Percentiles rank a stretch among this genome's conserved stretches.
These are phyloP conservation scores for Sciaenops ocellatus DNA, from an alignment of 2,797 vertebrate genomes.

Conservation along the genomic window DNA sequence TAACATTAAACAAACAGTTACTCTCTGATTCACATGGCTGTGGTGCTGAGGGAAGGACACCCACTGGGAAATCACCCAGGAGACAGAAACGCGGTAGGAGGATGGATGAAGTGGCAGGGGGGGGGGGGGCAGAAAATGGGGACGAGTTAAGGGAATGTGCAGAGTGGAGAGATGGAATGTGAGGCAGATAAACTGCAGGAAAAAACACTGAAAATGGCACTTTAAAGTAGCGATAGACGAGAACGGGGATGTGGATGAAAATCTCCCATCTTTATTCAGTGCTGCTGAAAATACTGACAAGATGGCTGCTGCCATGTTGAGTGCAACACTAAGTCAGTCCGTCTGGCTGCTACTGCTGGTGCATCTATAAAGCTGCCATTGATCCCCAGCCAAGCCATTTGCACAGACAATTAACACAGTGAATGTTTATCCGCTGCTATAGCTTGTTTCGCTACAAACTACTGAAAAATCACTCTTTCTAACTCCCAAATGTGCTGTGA, in stretches of 20 bases:
- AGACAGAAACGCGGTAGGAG: slow-evolving; percentile 41
- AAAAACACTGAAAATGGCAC: slow-evolving; percentile 15
- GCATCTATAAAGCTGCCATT: slow-evolving; percentile 64
- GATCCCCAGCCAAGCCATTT: slow-evolving; percentile 68
- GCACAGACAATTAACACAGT: slow-evolving; percentile 67
- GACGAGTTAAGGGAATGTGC: background rate
- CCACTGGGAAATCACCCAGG: slow-evolving; percentile 57
- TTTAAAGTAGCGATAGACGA: slow-evolving; percentile 5
- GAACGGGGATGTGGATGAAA: slow-evolving; percentile 21
- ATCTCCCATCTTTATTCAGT: slow-evolving; percentile 46
- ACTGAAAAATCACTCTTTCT: slow-evolving; percentile 23
- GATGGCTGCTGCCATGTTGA: slow-evolving; percentile 66
- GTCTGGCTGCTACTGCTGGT: slow-evolving; percentile 57
- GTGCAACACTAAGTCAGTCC: slow-evolving; percentile 43
- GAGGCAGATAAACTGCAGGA: background rate
- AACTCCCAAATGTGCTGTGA: slow-evolving; percentile 5
- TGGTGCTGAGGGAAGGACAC: slow-evolving; percentile 46
- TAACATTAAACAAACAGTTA: slow-evolving; percentile 71
- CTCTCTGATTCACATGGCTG: slow-evolving; percentile 58
- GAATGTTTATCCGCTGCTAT: slow-evolving; percentile 51
- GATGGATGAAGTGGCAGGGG: slow-evolving; percentile 30
- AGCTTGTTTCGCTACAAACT: slow-evolving; percentile 43
- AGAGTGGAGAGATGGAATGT: background rate
- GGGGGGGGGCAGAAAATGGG: slow-evolving; percentile 36
- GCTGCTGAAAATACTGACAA: slow-evolving; percentile 63